phyloP scores from a whole-genome alignment of 1,140 invertebrate species.

The Drosophila kohkoa region DNA sequence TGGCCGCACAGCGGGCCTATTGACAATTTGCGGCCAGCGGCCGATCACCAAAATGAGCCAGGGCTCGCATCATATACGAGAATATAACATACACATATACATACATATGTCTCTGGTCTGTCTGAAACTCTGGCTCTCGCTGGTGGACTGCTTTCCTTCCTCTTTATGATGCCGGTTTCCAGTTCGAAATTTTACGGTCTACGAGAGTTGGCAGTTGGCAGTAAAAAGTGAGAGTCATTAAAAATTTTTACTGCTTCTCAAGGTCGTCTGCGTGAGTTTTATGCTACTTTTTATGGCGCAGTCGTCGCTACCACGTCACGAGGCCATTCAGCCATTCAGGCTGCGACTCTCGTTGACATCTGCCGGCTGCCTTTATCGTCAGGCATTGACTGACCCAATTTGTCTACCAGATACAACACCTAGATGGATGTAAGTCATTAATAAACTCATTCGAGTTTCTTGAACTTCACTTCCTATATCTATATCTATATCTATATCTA shows the following conservation, averaged over 20 bases:
- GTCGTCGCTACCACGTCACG: conserved; percentile 41
- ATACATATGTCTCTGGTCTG: neutral
- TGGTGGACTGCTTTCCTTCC: conserved; percentile 51
- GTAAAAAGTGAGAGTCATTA: conserved; percentile 85
- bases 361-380: conserved; percentile 17
- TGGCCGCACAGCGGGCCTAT: conserved; percentile 69
- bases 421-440: conserved; percentile 8
- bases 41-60: conserved; percentile 43
- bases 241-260: conserved; percentile 84
- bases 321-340: conserved; percentile 20
- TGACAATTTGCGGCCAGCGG: conserved; percentile 61
- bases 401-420: conserved; percentile 32
- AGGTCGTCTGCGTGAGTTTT: conserved; percentile 81
- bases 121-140: neutral
- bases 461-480: conserved; percentile 17
- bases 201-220: conserved; percentile 72
- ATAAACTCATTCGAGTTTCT: conserved; percentile 38
- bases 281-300: conserved; percentile 74
- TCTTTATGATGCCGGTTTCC: conserved; percentile 61
- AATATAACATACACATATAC: neutral
- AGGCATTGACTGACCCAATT: conserved; percentile 66
- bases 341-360: conserved; percentile 44
- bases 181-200: conserved; percentile 71
- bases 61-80: conserved; percentile 1
- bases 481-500: neutral